phyloP scores from a whole-genome alignment of 23 tunicate genomes.

The Botrylloides violaceus region DNA sequence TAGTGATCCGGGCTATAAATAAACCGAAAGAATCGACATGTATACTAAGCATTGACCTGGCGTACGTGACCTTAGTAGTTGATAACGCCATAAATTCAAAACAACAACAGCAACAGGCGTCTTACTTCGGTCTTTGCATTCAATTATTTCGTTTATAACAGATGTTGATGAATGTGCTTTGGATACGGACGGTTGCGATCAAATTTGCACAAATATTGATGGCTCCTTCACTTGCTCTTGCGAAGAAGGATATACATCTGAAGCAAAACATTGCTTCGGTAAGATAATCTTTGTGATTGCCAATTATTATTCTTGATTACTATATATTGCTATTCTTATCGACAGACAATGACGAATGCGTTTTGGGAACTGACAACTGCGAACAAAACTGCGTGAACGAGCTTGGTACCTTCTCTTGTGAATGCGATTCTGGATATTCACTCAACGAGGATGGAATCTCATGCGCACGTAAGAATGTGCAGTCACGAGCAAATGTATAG shows the following conservation, averaged over 20 bases:
- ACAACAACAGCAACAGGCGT: too few species aligned
- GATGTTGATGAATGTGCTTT: constrained; percentile 21
- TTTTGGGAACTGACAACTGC: constrained; percentile 23
- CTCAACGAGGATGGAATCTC: constrained; percentile 8
- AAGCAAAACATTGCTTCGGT: not conserved
- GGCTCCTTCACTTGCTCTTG: constrained; percentile 24
- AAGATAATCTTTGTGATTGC: not conserved
- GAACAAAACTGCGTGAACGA: constrained; percentile 33
- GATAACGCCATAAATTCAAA: too few species aligned
- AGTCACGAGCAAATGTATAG: not conserved
- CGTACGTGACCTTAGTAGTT: too few species aligned
- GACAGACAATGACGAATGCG: constrained; percentile 48
- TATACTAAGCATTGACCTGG: too few species aligned
- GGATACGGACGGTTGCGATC: constrained; percentile 13
- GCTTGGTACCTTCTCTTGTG: constrained; percentile 24
- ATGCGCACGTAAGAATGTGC: constrained; percentile 2
- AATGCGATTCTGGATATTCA: not conserved
- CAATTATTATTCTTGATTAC: too few species aligned
- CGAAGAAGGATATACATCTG: not conserved
- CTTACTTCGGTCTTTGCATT: too few species aligned
- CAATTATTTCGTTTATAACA: too few species aligned
- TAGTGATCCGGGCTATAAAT: too few species aligned
- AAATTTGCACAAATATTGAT: constrained; percentile 1
- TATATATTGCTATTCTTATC: too few species aligned
- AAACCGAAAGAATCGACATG: too few species aligned